Evolutionary conservation across 2,113 vertebrate genomes (phyloP).

Genomic region (Equus przewalskii): DNA sequence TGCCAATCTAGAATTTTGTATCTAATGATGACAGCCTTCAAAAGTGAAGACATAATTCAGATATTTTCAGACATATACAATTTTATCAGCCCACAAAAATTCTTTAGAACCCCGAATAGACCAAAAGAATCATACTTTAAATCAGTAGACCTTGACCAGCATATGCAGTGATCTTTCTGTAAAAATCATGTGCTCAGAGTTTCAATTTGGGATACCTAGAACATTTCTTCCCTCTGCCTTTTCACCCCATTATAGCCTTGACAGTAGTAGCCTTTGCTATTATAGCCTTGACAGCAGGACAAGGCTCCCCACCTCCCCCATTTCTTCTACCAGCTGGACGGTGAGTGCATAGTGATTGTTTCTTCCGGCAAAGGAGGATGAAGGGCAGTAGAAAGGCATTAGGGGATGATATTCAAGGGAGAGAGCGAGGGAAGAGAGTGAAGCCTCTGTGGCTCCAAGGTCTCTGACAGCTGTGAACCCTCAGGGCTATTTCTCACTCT

Average conservation of each 20-base stretch:
- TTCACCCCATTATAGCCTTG: background rate
- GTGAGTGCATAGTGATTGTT: background rate
- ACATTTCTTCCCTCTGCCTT: background rate
- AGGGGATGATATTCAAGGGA: background rate
- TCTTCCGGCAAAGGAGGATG: background rate
- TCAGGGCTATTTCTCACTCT: background rate
- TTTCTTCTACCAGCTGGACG: background rate
- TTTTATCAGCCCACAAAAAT: background rate
- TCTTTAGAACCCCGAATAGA: background rate
- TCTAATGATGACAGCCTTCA: background rate
- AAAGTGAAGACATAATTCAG: background rate
- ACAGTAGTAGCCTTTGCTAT: background rate
- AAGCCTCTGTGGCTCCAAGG: background rate
- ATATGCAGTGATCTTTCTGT: no score
- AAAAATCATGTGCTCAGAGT: background rate
- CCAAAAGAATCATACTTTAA: background rate
- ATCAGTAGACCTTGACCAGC: background rate
- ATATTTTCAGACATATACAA: background rate
- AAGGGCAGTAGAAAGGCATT: background rate
- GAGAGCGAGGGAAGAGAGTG: background rate
- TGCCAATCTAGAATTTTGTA: no score
- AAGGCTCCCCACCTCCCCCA: background rate
- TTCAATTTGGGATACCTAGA: background rate
- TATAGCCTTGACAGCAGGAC: background rate
- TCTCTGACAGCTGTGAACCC: background rate